phyloP scores from a whole-genome alignment of 1,140 invertebrate genomes.

The Cyphomyrmex costatus region DNA sequence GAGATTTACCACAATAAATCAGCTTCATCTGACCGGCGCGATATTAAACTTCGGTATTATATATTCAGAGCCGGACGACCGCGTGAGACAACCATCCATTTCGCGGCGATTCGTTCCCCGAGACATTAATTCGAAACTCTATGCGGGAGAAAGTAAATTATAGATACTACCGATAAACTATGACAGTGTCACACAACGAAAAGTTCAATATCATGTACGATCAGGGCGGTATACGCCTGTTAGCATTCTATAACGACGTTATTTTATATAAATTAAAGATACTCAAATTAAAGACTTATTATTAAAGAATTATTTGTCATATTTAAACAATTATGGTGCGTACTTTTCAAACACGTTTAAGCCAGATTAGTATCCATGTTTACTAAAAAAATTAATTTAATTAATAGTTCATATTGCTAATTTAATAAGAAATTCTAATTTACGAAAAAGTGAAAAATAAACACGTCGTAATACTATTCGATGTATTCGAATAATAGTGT shows the following conservation, averaged over 20 bases:
- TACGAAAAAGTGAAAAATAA: too few relatives aligned
- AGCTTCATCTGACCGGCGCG: neutral
- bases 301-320: too few relatives aligned
- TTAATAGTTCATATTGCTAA: too few relatives aligned
- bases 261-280: slow-evolving; percentile 4
- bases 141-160: slow-evolving; percentile 74
- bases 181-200: slow-evolving; percentile 23
- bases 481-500: too few relatives aligned
- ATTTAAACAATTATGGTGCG: too few relatives aligned
- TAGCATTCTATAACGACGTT: slow-evolving; percentile 10
- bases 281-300: too few relatives aligned
- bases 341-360: too few relatives aligned
- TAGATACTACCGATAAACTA: slow-evolving; percentile 63
- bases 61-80: slow-evolving; percentile 47
- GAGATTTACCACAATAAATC: slow-evolving; percentile 34
- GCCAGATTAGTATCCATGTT: too few relatives aligned
- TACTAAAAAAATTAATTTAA: too few relatives aligned
- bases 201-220: slow-evolving; percentile 49
- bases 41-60: slow-evolving; percentile 59
- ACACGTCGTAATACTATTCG: too few relatives aligned
- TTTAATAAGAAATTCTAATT: too few relatives aligned
- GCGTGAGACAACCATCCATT: slow-evolving; percentile 62
- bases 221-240: neutral
- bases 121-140: slow-evolving; percentile 64
- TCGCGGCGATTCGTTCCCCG: slow-evolving; percentile 67